These are phyloP conservation scores for Drosophila cognata DNA, from an alignment of 2,888 invertebrate species.

Conservation along the genomic window DNA sequence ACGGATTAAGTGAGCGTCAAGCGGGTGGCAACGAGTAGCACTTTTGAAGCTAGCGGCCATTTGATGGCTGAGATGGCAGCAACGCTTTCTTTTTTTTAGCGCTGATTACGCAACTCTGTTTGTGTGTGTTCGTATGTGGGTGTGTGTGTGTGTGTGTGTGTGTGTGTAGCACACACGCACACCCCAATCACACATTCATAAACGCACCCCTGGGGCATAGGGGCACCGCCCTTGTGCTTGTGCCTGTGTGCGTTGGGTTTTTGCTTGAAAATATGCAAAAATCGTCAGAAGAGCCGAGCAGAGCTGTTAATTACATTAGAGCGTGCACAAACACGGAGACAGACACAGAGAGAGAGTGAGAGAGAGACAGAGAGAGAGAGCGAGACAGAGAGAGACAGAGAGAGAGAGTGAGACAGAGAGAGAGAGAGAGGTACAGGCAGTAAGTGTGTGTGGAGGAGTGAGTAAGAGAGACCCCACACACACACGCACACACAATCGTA, in stretches of 20 bases:
- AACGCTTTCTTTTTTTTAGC: slow-evolving; percentile 28
- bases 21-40: slow-evolving; percentile 59
- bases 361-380: neutral
- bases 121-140: slow-evolving; percentile 28
- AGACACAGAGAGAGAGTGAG: neutral
- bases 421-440: neutral
- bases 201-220: slow-evolving; percentile 52
- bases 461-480: neutral
- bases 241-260: slow-evolving; percentile 18
- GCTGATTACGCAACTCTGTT: slow-evolving; percentile 52
- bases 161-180: slow-evolving; percentile 24
- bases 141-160: slow-evolving; percentile 12
- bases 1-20: slow-evolving; percentile 59
- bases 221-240: slow-evolving; percentile 22
- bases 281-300: slow-evolving; percentile 55
- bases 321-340: slow-evolving; percentile 29
- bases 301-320: slow-evolving; percentile 68
- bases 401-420: neutral
- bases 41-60: slow-evolving; percentile 63
- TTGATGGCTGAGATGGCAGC: slow-evolving; percentile 53
- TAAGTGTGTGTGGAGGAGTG: neutral
- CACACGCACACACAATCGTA: neutral
- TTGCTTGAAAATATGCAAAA: slow-evolving; percentile 60
- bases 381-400: neutral
- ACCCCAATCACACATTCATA: slow-evolving; percentile 47